These are phyloP conservation scores for Amia ocellicauda DNA, from an alignment of 2,113 vertebrate genomes.

Conservation along the genomic window DNA sequence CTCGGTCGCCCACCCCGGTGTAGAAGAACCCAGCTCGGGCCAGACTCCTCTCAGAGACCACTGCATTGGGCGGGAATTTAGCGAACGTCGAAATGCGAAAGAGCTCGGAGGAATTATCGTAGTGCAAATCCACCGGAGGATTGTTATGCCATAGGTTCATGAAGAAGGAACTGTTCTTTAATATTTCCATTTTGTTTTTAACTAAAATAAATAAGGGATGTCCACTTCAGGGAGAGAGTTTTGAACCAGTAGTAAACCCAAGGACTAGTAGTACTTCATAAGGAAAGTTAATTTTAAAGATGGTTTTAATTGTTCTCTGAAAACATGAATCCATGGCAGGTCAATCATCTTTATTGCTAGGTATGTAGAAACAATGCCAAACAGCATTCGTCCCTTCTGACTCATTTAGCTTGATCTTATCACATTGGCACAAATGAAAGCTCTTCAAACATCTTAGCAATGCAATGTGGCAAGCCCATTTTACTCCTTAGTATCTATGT, in stretches of 20 bases:
- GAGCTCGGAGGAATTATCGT: slow-evolving; percentile 88
- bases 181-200: slow-evolving; percentile 72
- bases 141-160: slow-evolving; percentile 70
- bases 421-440: too few relatives aligned
- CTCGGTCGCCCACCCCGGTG: slow-evolving; percentile 80
- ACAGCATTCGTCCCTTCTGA: too few relatives aligned
- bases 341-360: too few relatives aligned
- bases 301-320: too few relatives aligned
- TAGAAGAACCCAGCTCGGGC: slow-evolving; percentile 95
- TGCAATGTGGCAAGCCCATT: too few relatives aligned
- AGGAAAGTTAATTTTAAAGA: neutral
- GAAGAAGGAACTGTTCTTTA: slow-evolving; percentile 72
- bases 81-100: slow-evolving; percentile 90
- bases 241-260: slow-evolving; percentile 53
- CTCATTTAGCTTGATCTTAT: too few relatives aligned
- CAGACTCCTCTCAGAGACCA: slow-evolving; percentile 83
- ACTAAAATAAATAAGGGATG: slow-evolving; percentile 65
- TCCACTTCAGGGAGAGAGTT: slow-evolving; percentile 82
- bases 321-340: too few relatives aligned
- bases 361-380: too few relatives aligned
- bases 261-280: slow-evolving; percentile 12
- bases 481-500: too few relatives aligned
- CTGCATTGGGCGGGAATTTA: slow-evolving; percentile 63
- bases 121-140: slow-evolving; percentile 72
- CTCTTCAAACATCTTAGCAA: too few relatives aligned